Conservation (phyloP, 2,113 vertebrate genomes). For the Scophthalmus maximus region DNA sequence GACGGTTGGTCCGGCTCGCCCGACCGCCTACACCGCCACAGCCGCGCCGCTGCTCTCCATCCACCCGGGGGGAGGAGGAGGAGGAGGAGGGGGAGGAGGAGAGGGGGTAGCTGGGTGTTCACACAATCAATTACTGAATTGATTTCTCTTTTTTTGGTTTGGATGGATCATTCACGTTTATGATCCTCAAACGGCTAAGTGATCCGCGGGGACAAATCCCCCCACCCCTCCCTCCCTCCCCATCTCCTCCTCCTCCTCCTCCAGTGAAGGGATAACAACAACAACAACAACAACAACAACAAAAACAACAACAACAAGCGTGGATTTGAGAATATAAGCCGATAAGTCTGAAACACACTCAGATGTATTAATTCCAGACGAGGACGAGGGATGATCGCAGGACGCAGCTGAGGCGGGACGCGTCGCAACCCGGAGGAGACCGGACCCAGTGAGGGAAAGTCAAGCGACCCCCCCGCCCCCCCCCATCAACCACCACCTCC, state of each 20-base stretch:
- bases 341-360: constrained; percentile 71
- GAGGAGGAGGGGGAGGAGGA: no score
- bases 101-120: no score
- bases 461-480: background rate
- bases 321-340: constrained; percentile 72
- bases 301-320: constrained; percentile 66
- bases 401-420: no score
- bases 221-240: no score
- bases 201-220: constrained; percentile 68
- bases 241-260: no score
- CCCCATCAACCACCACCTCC: background rate
- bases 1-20: no score
- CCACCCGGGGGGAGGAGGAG: no score
- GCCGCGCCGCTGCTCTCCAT: no score
- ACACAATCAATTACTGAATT: constrained; percentile 63
- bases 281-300: constrained; percentile 68
- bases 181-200: constrained; percentile 53
- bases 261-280: constrained; percentile 59
- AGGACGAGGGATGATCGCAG: constrained; percentile 62
- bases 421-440: constrained; percentile 40
- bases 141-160: constrained; percentile 35
- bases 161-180: constrained; percentile 46
- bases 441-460: no score
- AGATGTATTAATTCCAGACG: constrained; percentile 71
- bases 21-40: no score